Conservation (phyloP, 2,113 vertebrate genomes). For the Arenaria interpres region DNA sequence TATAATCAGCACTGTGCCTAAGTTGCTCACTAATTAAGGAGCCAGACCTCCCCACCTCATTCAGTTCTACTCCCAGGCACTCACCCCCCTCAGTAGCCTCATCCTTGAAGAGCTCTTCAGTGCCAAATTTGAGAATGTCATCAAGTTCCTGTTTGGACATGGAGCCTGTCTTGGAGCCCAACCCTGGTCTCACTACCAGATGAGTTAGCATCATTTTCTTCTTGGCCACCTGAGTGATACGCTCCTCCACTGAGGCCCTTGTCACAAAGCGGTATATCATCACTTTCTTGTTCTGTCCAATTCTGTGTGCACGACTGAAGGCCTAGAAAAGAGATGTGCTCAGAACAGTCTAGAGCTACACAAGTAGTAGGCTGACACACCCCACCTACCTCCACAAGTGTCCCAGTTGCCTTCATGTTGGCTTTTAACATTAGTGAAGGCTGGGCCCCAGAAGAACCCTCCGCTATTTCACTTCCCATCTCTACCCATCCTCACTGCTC, state of each 20-base stretch:
- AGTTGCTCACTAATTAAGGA: background rate
- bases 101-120: conserved; percentile 95
- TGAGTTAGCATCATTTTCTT: conserved; percentile 99
- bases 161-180: conserved; percentile 96
- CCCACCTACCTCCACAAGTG: background rate
- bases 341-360: background rate
- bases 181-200: conserved; percentile 92
- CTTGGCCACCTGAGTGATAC: conserved; percentile 98
- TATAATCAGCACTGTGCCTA: background rate
- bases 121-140: conserved; percentile 98
- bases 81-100: conserved; percentile 88
- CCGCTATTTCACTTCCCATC: background rate
- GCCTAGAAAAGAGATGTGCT: conserved; percentile 76
- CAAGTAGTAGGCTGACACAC: background rate
- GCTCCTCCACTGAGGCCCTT: conserved; percentile 95
- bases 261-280: conserved; percentile 99
- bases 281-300: conserved; percentile 97
- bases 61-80: background rate
- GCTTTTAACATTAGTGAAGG: background rate
- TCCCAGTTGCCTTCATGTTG: background rate
- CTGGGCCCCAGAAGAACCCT: background rate
- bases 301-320: conserved; percentile 97
- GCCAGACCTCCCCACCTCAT: background rate
- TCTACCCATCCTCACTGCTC: background rate
- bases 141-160: conserved; percentile 99